Evolutionary conservation across 2,113 vertebrate species (phyloP), one percentile per base, ranked within the genome.

Genomic region (Capreolus pygargus): DNA sequence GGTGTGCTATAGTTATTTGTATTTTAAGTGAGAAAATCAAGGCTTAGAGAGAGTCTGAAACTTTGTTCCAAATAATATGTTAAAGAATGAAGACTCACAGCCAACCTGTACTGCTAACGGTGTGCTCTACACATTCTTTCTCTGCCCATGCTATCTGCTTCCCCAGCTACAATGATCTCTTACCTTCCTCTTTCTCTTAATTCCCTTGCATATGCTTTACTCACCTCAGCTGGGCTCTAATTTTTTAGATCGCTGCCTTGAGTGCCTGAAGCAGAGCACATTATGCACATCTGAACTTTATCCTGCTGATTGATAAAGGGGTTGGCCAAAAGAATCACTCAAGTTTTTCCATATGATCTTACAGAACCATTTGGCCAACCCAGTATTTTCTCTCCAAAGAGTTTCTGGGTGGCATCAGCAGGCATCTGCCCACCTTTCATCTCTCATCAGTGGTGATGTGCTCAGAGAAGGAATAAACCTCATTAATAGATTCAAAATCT

Each of bases 101-200:
- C 6, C 1, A 47, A 6, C 43, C 27, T 36, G 7, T 2, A 21
- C 33, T 36, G 7, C 28, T 82, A 30, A 47, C 43, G 5, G 30
- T 2, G 9, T 0, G 28, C 23, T 4, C 6, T 1, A 2, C 2
- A 1, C 15, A 39, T 55, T 17, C 4, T 36, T 13, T 57, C 47
- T 43, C 17, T 52, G 15, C 4, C n/a, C 6, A 2, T 9, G 12
- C 25, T 70, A 61, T 33, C 17, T 55, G 50, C 43, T 39, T 54
- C 30, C 21, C n/a, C 39, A 43, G 28, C 30, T 52, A 9, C 39
- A 61, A 4, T 30, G 61, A 58, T 25, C n/a, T 52, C 74, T n/a
- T 58, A n/a, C 14, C 10, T 54, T 43, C 39, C 39, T 30, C 1
- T 8, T 60, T 21, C 23, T 67, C 60, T 60, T 33, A 17, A 21